Base-by-base conservation (phyloP, 2,797 vertebrate species). In the Myotis pilosus region DNA sequence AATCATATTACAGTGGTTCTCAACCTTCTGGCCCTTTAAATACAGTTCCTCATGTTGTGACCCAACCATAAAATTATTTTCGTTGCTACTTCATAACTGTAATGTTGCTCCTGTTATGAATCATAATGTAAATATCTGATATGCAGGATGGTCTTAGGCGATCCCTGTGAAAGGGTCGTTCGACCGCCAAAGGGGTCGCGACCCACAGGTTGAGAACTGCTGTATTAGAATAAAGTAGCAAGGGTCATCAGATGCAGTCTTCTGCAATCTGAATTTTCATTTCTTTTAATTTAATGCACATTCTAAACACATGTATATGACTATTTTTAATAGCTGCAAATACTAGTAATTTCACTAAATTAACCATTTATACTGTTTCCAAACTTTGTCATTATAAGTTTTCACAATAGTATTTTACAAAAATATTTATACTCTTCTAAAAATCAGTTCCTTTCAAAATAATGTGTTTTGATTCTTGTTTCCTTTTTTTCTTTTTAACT, bases 281-380 rank as follows among this genome's bases (percentile, higher is more conserved):
- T 87, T 85, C 44, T 76, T 76, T 76, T 76, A 30, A 76, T 76
- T 51, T n/a, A 84, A 71, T 38, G 74, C 5, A 72, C 69, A 82
- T 79, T 79, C 74, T 91, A 82, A 92, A 89, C 28, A 88, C 41
- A 30, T 16, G 17, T 19, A 16, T 41, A 62, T 60, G 36, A 69
- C 51, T 88, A 49, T 86, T 66, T 92, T 84, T 89, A 94, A 94
- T 1, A 90, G 60, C 51, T 62, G 2, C 16, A 81, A 92, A 87
- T 90, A 47, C 12, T 1, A 47, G 47, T 47, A 78, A 51, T 38
- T 90, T 53, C 53, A 53, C 38, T 92, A 90, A 90, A 44, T 41
- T 76, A 47, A 76, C 60, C 9, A 30, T 30, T 94, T 89, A 47
- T 22, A 17, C 28, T 87, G 13, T 51, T 78, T 91, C 53, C n/a